A percentile compares a stretch with the other conserved stretches of the same genome.
Conservation (phyloP, 2,888 invertebrate genomes). For the Eupithecia vulgata region DNA sequence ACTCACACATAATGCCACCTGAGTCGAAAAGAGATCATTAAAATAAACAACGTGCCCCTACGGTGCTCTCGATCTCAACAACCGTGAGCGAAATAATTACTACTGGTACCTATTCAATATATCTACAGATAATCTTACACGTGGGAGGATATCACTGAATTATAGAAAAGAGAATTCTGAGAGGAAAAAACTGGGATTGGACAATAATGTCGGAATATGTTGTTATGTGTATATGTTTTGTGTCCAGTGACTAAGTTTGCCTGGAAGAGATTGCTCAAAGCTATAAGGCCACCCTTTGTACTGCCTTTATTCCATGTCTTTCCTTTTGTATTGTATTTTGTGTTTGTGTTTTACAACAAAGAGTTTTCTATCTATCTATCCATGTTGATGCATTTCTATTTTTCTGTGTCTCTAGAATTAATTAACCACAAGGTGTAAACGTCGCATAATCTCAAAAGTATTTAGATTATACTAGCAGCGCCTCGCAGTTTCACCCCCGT, state of each 20-base stretch:
- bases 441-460: neutral
- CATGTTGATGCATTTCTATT: too few species aligned
- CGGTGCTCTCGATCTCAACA: slow-evolving; percentile 5
- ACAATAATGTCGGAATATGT: neutral
- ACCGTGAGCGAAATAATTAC: slow-evolving; percentile 15
- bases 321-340: too few species aligned
- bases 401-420: too few species aligned
- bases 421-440: neutral
- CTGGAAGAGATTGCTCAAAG: too few species aligned
- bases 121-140: slow-evolving; percentile 3
- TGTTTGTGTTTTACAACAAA: too few species aligned
- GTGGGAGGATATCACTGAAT: neutral
- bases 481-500: too few species aligned
- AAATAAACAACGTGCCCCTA: slow-evolving; percentile 21
- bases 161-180: neutral
- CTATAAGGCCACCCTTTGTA: too few species aligned
- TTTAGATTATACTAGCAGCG: too few species aligned
- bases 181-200: neutral
- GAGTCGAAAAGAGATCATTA: slow-evolving; percentile 27
- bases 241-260: too few species aligned
- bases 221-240: neutral
- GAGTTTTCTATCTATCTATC: too few species aligned
- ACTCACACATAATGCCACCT: slow-evolving; percentile 9
- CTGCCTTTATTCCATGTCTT: too few species aligned
- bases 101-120: slow-evolving; percentile 3